Evolutionary conservation across 2,888 invertebrate genomes (phyloP).

Genomic region (Heliconius erato): DNA sequence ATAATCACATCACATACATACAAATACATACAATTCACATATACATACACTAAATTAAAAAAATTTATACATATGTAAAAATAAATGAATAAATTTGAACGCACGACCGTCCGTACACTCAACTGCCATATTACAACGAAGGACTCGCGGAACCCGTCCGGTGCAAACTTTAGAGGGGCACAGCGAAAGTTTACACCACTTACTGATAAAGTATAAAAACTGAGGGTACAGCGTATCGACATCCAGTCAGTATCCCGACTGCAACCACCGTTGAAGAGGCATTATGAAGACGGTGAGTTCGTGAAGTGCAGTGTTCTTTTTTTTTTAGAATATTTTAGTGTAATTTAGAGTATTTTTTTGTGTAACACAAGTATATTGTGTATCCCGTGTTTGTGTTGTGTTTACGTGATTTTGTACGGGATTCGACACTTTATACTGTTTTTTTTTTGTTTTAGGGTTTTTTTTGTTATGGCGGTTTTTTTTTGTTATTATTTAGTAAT

Average conservation of each 20-base stretch:
- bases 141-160: slow-evolving; percentile 69
- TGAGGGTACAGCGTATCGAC: slow-evolving; percentile 70
- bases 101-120: slow-evolving; percentile 73
- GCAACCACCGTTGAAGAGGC: slow-evolving; percentile 81
- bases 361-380: slow-evolving; percentile 53
- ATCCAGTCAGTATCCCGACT: slow-evolving; percentile 84
- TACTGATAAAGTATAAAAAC: slow-evolving; percentile 83
- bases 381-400: slow-evolving; percentile 66
- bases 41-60: not conserved
- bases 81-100: slow-evolving; percentile 56
- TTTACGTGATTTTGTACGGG: not conserved
- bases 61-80: not conserved
- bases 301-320: slow-evolving; percentile 67
- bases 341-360: slow-evolving; percentile 59
- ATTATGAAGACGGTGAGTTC: slow-evolving; percentile 84
- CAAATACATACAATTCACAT: not conserved
- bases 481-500: not conserved
- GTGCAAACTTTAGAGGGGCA: slow-evolving; percentile 76
- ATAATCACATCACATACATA: not conserved
- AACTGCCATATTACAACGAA: slow-evolving; percentile 74
- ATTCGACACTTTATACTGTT: slow-evolving; percentile 3
- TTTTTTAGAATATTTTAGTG: slow-evolving; percentile 80
- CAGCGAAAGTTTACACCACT: slow-evolving; percentile 80
- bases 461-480: not conserved
- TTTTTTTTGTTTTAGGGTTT: not conserved